Evolutionary conservation across 2,888 invertebrate species (phyloP).

Genomic region (Plutella xylostella): DNA sequence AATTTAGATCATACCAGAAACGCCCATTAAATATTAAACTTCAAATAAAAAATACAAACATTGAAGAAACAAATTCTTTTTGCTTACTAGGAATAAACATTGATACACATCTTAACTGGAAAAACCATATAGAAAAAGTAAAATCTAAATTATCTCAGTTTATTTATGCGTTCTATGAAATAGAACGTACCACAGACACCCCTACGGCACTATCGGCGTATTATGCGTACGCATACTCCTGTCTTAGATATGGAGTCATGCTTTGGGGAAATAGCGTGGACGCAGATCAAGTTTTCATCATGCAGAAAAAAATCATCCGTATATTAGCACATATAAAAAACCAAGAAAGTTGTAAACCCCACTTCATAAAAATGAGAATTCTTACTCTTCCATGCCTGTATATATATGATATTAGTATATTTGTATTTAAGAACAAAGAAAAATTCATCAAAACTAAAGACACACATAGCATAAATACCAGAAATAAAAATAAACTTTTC

Average conservation of each 20-base stretch:
- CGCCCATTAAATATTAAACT: neutral
- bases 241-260: neutral
- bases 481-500: neutral
- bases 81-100: neutral
- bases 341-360: neutral
- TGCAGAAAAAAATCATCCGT: neutral
- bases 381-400: neutral
- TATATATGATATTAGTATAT: neutral
- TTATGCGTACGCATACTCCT: neutral
- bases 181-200: neutral
- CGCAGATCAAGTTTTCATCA: neutral
- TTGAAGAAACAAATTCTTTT: neutral
- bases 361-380: neutral
- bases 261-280: neutral
- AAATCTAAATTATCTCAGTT: neutral
- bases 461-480: neutral
- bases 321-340: neutral
- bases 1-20: too few species aligned
- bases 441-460: neutral
- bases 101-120: neutral
- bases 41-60: neutral
- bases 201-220: neutral
- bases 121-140: neutral
- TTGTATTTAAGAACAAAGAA: neutral
- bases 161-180: neutral